Percentiles rank a stretch among this genome's conserved stretches.
phyloP scores from a whole-genome alignment of 2,888 invertebrate species.

The Scaptomyza polygonia region DNA sequence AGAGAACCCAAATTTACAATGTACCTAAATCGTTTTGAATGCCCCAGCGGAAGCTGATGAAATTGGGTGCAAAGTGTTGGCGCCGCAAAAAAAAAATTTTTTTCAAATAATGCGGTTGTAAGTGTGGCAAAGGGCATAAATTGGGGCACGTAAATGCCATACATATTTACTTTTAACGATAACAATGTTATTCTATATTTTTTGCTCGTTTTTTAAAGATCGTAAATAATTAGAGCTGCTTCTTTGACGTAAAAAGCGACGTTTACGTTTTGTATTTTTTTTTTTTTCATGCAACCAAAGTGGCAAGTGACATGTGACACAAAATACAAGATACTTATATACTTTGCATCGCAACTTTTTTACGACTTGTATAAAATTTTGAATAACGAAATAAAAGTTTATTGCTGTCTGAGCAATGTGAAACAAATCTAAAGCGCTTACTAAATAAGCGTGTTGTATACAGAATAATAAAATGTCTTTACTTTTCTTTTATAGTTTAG shows the following conservation, averaged over 20 bases:
- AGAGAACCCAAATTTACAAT: not conserved
- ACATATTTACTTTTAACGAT: constrained; percentile 68
- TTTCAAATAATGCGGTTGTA: constrained; percentile 40
- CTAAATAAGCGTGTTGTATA: constrained; percentile 12
- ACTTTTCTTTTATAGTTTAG: constrained; percentile 12
- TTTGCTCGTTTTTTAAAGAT: constrained; percentile 38
- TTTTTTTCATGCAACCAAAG: constrained; percentile 6
- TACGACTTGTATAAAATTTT: constrained; percentile 52
- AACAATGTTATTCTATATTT: constrained; percentile 42
- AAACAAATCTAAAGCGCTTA: not conserved
- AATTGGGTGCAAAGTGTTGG: constrained; percentile 71
- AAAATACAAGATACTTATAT: constrained; percentile 21
- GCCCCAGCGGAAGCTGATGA: constrained; percentile 39
- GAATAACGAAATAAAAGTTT: constrained; percentile 63
- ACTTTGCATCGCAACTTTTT: constrained; percentile 40
- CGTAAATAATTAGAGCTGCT: constrained; percentile 73
- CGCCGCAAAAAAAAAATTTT: constrained; percentile 38
- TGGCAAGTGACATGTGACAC: constrained; percentile 30
- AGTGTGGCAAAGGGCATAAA: constrained; percentile 46
- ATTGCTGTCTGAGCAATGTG: constrained; percentile 16
- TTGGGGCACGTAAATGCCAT: constrained; percentile 64
- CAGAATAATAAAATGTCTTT: constrained; percentile 9
- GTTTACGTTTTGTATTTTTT: not conserved
- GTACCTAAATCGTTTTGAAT: constrained; percentile 2
- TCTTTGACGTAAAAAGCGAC: constrained; percentile 27